Conservation (phyloP, 2,113 vertebrate species). For the Eolophus roseicapilla region DNA sequence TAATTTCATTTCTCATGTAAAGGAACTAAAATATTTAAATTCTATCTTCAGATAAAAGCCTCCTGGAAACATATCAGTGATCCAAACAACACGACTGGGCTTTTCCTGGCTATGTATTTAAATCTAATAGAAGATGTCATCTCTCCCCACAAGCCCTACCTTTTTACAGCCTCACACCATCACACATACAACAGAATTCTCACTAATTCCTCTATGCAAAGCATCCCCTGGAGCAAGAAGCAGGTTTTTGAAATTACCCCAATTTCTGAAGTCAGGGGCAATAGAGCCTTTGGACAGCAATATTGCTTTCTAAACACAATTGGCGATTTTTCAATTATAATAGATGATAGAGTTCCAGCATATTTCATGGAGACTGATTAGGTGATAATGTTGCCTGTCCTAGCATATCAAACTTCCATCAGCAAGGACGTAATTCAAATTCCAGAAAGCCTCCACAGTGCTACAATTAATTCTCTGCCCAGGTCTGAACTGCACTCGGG, state of each 20-base stretch:
- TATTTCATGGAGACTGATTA: not conserved
- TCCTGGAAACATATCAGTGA: not conserved
- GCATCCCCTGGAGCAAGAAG: not conserved
- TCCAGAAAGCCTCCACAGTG: not conserved
- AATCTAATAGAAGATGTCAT: not conserved
- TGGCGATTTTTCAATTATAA: not conserved
- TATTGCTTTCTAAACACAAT: not conserved
- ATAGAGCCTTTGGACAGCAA: not conserved
- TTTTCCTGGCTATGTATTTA: not conserved
- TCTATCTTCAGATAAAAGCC: not conserved
- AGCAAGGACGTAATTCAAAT: not conserved
- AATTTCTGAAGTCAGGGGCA: not conserved
- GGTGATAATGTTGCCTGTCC: not conserved
- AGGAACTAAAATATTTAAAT: not conserved
- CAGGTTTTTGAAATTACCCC: not conserved
- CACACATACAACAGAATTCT: not conserved
- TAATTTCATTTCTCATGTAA: not conserved
- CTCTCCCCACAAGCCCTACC: not conserved
- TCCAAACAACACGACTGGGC: not conserved
- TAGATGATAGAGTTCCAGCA: not conserved
- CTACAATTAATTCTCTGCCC: not conserved
- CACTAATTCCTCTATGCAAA: not conserved
- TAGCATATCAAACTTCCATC: not conserved
- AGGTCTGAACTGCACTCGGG: rapidly evolving
- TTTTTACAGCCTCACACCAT: not conserved